Conservation (phyloP, 2,888 invertebrate genomes). For the Anthoptus insignis region DNA sequence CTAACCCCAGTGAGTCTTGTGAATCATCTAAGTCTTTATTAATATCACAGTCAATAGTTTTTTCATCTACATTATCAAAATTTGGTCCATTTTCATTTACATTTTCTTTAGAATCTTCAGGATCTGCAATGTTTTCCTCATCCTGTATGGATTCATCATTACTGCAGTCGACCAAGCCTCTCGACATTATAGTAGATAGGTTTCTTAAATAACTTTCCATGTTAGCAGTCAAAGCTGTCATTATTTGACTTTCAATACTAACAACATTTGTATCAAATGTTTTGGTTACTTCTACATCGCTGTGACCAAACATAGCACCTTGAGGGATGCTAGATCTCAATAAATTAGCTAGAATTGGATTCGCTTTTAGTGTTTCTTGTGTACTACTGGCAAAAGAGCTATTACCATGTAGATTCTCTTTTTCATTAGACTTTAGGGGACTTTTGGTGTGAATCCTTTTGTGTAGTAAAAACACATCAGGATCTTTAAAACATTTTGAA, state of each 20-base stretch:
- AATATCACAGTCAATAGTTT: constrained; percentile 50
- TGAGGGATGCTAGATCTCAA: constrained; percentile 55
- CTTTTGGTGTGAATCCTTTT: constrained; percentile 61
- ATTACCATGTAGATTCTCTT: constrained; percentile 64
- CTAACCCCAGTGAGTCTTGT: constrained; percentile 58
- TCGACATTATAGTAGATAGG: constrained; percentile 55
- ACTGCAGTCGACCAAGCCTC: constrained; percentile 32
- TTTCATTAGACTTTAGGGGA: constrained; percentile 50
- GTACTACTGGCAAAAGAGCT: constrained; percentile 40
- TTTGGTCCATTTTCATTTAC: constrained; percentile 38
- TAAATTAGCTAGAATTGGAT: constrained; percentile 76
- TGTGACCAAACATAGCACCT: constrained; percentile 46
- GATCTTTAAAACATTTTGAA: constrained; percentile 79
- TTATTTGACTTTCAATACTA: constrained; percentile 67
- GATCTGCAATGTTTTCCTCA: constrained; percentile 49
- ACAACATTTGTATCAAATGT: constrained; percentile 57
- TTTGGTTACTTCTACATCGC: constrained; percentile 47
- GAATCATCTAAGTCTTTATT: constrained; percentile 57
- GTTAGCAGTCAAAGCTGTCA: constrained; percentile 67
- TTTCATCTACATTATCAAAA: constrained; percentile 25
- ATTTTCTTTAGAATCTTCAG: constrained; percentile 19
- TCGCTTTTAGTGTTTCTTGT: constrained; percentile 68
- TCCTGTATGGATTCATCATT: constrained; percentile 9
- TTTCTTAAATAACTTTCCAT: constrained; percentile 72
- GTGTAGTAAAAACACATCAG: constrained; percentile 74